Evolutionary conservation across 92 coral and sea anemone species (phyloP).

Genomic region (Heteractis magnifica): DNA sequence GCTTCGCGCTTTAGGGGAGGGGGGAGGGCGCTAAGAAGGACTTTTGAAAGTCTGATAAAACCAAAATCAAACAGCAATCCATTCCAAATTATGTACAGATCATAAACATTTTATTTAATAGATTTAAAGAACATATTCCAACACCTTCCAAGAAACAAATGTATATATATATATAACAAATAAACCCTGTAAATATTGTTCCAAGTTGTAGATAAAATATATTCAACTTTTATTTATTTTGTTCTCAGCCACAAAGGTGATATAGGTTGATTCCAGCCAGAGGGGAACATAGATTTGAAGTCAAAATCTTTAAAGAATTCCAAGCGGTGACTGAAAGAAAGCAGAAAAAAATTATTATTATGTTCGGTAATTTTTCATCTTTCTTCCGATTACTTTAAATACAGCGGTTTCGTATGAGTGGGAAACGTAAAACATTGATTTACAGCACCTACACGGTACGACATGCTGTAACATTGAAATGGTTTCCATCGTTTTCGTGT

Average conservation of each 20-base stretch:
- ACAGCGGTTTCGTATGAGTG: too few species aligned
- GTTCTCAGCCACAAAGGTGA: constrained; percentile 61
- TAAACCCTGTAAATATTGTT: background rate
- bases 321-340: constrained; percentile 76
- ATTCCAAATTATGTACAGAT: background rate
- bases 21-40: too few species aligned
- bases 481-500: too few species aligned
- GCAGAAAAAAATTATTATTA: background rate
- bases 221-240: background rate
- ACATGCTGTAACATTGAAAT: too few species aligned
- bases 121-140: background rate
- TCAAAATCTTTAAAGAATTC: constrained; percentile 81
- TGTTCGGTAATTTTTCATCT: too few species aligned
- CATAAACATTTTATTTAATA: background rate
- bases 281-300: constrained; percentile 80
- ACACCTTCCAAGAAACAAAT: constrained; percentile 1
- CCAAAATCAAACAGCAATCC: too few species aligned
- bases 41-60: too few species aligned
- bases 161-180: background rate
- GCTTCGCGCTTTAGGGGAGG: too few species aligned
- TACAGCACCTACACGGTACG: too few species aligned
- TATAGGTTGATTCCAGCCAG: constrained; percentile 67
- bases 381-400: too few species aligned
- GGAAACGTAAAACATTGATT: too few species aligned
- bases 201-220: background rate